These are phyloP conservation scores for Notothenia coriiceps DNA, from an alignment of 2,113 vertebrate species.

Conservation along the genomic window DNA sequence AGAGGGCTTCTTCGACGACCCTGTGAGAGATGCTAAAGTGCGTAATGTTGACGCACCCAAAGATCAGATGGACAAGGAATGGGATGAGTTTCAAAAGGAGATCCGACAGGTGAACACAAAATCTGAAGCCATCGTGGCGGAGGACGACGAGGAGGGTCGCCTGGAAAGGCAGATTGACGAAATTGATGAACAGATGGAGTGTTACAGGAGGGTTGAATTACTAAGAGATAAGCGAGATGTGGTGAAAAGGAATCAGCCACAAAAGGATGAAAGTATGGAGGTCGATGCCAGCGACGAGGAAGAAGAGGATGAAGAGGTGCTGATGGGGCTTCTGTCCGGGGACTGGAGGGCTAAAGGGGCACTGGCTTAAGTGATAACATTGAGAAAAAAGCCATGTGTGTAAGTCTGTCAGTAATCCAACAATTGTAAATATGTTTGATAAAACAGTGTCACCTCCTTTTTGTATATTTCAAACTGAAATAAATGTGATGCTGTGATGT, in stretches of 20 bases:
- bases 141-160: constrained; percentile 96
- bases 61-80: constrained; percentile 98
- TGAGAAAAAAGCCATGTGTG: background rate
- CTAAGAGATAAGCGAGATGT: constrained; percentile 90
- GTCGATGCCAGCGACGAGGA: constrained; percentile 80
- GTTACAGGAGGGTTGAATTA: constrained; percentile 92
- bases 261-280: constrained; percentile 66
- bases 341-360: constrained; percentile 98
- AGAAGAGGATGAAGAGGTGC: constrained; percentile 90
- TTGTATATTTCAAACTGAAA: constrained; percentile 41
- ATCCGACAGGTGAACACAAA: constrained; percentile 95
- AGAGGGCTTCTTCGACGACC: constrained; percentile 98
- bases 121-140: constrained; percentile 96
- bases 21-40: constrained; percentile 93
- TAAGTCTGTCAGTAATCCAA: background rate
- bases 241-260: constrained; percentile 82
- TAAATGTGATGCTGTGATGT: constrained; percentile 7
- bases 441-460: background rate
- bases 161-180: constrained; percentile 96
- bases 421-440: constrained; percentile 51
- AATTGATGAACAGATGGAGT: constrained; percentile 96
- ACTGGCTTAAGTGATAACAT: constrained; percentile 81
- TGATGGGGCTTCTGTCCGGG: constrained; percentile 90
- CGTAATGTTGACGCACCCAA: constrained; percentile 97
- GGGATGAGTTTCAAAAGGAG: constrained; percentile 99